Evolutionary conservation across 2,797 vertebrate genomes (phyloP).

Genomic region (Peromyscus attwateri): DNA sequence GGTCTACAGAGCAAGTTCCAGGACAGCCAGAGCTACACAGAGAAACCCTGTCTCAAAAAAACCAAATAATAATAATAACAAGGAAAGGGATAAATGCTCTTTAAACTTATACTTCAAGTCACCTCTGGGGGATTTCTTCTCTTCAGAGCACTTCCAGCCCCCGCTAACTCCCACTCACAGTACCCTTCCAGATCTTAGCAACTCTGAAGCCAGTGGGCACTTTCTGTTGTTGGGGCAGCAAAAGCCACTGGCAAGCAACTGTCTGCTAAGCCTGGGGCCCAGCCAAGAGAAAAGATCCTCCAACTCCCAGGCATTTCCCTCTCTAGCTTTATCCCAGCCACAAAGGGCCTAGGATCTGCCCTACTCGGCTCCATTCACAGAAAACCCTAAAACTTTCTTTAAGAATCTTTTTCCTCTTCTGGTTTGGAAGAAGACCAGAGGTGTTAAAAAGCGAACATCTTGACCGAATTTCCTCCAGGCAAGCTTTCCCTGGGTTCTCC

Average conservation of each 20-base stretch:
- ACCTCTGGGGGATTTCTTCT: not conserved
- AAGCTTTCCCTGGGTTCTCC: slow-evolving; percentile 66
- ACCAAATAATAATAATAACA: not conserved
- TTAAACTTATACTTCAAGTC: not conserved
- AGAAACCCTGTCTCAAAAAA: not conserved
- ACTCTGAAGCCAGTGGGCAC: slow-evolving; percentile 15
- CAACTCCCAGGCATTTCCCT: not conserved
- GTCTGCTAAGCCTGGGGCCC: not conserved
- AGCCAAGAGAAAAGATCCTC: not conserved
- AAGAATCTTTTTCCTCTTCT: slow-evolving; percentile 72
- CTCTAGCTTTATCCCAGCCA: slow-evolving; percentile 11
- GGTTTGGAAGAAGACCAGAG: slow-evolving; percentile 77
- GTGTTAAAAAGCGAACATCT: slow-evolving; percentile 81
- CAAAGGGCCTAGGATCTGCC: not conserved
- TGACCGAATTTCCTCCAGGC: slow-evolving; percentile 81
- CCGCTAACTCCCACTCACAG: not conserved
- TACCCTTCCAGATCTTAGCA: not conserved
- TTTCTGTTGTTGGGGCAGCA: slow-evolving; percentile 6
- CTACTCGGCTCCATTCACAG: slow-evolving; percentile 26
- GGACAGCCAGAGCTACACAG: not conserved
- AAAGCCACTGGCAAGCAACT: not conserved
- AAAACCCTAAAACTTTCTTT: slow-evolving; percentile 69
- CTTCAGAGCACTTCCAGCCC: not conserved
- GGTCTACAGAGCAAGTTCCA: not conserved
- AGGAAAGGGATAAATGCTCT: not conserved